phyloP scores from a whole-genome alignment of 2,797 vertebrate species.

The Otolemur crassicaudatus region DNA sequence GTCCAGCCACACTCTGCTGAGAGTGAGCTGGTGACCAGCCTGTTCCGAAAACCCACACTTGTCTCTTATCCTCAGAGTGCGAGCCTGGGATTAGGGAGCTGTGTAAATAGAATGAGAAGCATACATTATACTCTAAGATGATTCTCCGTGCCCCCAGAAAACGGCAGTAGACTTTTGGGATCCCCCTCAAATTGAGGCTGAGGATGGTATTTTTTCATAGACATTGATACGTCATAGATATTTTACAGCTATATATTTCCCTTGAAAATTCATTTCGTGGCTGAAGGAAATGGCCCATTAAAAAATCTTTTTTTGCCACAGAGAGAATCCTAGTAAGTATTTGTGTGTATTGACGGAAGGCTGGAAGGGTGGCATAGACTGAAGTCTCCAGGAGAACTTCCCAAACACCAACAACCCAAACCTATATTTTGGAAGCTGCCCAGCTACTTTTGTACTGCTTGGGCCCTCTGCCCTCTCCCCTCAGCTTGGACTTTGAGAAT shows the following conservation, averaged over 20 bases:
- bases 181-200: background rate
- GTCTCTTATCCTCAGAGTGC: background rate
- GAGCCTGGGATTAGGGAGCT: background rate
- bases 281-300: background rate
- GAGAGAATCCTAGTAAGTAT: background rate
- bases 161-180: background rate
- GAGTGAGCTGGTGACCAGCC: background rate
- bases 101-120: background rate
- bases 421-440: background rate
- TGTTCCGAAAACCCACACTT: background rate
- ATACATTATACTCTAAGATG: background rate
- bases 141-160: background rate
- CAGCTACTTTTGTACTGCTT: background rate
- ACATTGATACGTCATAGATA: background rate
- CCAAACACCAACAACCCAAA: background rate
- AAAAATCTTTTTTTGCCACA: background rate
- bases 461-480: background rate
- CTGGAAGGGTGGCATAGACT: background rate
- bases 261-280: background rate
- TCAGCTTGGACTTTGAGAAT: background rate
- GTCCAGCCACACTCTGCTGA: background rate
- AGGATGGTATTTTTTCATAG: conserved; percentile 12
- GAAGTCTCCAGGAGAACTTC: background rate
- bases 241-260: background rate
- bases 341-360: background rate